phyloP scores from a whole-genome alignment of 2,888 invertebrate species.

The Coleophora flavipennella region DNA sequence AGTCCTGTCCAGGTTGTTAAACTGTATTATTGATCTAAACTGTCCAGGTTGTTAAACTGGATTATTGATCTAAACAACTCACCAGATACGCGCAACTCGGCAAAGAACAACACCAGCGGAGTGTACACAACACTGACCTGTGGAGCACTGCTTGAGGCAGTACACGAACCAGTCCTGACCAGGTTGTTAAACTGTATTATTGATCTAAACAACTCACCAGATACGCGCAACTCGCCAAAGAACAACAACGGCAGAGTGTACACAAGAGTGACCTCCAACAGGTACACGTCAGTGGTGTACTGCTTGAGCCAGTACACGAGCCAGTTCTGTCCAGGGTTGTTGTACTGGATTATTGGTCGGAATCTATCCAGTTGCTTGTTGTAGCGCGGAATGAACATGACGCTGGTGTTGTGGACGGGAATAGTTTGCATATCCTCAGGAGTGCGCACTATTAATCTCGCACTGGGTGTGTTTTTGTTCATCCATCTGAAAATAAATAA shows the following conservation, averaged over 20 bases:
- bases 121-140: too few relatives aligned
- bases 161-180: slow-evolving; percentile 40
- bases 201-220: too few relatives aligned
- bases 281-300: slow-evolving; percentile 73
- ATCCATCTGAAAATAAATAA: neutral
- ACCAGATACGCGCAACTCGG: too few relatives aligned
- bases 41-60: slow-evolving; percentile 59
- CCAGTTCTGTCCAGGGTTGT: slow-evolving; percentile 67
- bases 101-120: too few relatives aligned
- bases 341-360: slow-evolving; percentile 32
- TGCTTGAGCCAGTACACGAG: too few relatives aligned
- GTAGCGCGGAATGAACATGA: slow-evolving; percentile 55
- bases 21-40: too few relatives aligned
- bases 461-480: neutral
- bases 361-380: too few relatives aligned
- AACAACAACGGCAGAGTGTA: slow-evolving; percentile 87
- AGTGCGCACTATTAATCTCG: slow-evolving; percentile 49
- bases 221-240: slow-evolving; percentile 86
- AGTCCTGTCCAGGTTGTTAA: too few relatives aligned
- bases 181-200: too few relatives aligned
- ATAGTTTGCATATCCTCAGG: slow-evolving; percentile 74
- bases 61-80: neutral
- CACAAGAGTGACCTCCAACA: slow-evolving; percentile 88
- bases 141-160: too few relatives aligned
- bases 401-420: slow-evolving; percentile 84